phyloP scores from a whole-genome alignment of 2,113 vertebrate species.

The Suricata suricatta region DNA sequence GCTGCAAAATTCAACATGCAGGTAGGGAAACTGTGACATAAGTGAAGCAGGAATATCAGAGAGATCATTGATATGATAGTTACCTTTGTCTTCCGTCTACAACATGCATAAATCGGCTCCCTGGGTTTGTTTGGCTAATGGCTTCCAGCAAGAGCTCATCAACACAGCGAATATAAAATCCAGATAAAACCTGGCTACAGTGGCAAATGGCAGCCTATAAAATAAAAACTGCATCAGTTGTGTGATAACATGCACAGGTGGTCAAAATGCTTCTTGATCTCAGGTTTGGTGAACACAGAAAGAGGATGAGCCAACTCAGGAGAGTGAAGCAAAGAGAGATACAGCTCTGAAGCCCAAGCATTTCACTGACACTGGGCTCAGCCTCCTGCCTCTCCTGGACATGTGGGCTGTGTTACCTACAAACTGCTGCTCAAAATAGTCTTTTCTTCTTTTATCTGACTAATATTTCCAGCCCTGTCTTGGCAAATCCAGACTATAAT shows the following conservation, averaged over 20 bases:
- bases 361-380: not conserved
- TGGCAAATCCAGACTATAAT: not conserved
- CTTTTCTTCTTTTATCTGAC: not conserved
- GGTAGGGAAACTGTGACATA: not conserved
- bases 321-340: not conserved
- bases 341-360: not conserved
- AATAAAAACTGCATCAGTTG: not conserved
- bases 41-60: not conserved
- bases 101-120: constrained; percentile 89
- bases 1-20: not conserved
- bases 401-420: not conserved
- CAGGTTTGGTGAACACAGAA: not conserved
- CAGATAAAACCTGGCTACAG: constrained; percentile 89
- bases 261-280: constrained; percentile 7
- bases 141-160: constrained; percentile 90
- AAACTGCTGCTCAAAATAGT: not conserved
- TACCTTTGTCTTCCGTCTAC: constrained; percentile 91
- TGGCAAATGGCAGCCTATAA: constrained; percentile 89
- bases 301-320: not conserved
- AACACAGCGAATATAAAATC: constrained; percentile 86
- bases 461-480: not conserved
- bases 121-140: constrained; percentile 87
- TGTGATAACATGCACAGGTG: not conserved
- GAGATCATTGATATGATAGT: not conserved
- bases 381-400: not conserved